A percentile compares a stretch with the other conserved stretches of the same genome.
Conservation (phyloP, 2,888 invertebrate genomes). For the Tachina fera region DNA sequence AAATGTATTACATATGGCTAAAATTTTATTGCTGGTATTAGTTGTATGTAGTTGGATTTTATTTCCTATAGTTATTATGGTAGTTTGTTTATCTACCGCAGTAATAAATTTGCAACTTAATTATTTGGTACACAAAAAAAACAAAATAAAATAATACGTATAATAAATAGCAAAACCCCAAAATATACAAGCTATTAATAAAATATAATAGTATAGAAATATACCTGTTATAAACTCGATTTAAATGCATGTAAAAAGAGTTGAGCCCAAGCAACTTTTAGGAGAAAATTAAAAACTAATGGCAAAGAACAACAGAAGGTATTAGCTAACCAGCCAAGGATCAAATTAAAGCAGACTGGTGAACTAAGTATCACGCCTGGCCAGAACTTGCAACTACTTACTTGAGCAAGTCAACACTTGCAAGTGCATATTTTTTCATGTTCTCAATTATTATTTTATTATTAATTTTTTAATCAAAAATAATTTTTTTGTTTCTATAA, state of each 20-base stretch:
- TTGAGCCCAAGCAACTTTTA: not conserved
- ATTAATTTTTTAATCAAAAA: too few species aligned
- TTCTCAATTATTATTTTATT: too few species aligned
- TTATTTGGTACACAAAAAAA: slow-evolving; percentile 66
- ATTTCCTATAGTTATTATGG: slow-evolving; percentile 23
- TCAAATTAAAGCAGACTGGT: too few species aligned
- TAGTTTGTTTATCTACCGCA: slow-evolving; percentile 73
- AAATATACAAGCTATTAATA: slow-evolving; percentile 54
- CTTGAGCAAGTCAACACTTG: too few species aligned
- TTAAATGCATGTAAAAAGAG: slow-evolving; percentile 10
- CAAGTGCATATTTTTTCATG: too few species aligned
- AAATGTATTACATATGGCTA: slow-evolving; percentile 49
- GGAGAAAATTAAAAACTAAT: not conserved
- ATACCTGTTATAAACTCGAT: slow-evolving; percentile 34
- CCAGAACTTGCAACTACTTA: too few species aligned
- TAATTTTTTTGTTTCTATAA: too few species aligned
- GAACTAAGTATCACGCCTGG: too few species aligned
- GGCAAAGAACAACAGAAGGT: not conserved
- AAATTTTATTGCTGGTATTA: slow-evolving; percentile 55
- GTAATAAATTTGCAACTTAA: slow-evolving; percentile 75
- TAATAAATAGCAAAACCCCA: slow-evolving; percentile 61
- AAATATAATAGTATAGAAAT: not conserved
- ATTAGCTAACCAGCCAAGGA: not conserved
- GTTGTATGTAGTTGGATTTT: slow-evolving; percentile 45
- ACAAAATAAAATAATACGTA: slow-evolving; percentile 19